phyloP scores from a whole-genome alignment of 2,888 invertebrate species.

The Clostera curtula region DNA sequence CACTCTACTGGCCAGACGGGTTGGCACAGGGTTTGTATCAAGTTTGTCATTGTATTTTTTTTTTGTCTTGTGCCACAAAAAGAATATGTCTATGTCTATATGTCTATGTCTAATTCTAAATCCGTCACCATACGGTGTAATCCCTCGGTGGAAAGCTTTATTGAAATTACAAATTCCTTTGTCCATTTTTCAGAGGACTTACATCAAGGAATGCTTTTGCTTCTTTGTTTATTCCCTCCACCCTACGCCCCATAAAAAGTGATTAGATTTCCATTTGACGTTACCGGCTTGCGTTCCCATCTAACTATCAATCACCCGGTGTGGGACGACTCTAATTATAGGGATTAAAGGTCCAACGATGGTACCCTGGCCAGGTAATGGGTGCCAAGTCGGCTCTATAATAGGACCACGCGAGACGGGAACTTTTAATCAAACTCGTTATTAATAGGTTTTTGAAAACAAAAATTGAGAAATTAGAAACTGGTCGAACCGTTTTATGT shows the following conservation, averaged over 20 bases:
- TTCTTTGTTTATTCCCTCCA: conserved; percentile 7
- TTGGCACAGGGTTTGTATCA: too few relatives aligned
- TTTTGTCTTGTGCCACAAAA: too few relatives aligned
- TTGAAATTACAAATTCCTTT: too few relatives aligned
- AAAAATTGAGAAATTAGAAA: conserved; percentile 3
- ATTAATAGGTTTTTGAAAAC: conserved; percentile 15
- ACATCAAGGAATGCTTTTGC: conserved; percentile 6
- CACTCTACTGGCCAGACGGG: too few relatives aligned
- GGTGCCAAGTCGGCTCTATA: conserved; percentile 27
- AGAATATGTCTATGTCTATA: too few relatives aligned
- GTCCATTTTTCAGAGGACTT: too few relatives aligned
- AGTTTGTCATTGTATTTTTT: too few relatives aligned
- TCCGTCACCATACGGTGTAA: too few relatives aligned
- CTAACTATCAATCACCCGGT: conserved; percentile 63
- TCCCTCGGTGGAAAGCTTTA: too few relatives aligned
- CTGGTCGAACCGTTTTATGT: too few relatives aligned
- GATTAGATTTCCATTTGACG: conserved; percentile 62
- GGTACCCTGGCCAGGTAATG: conserved; percentile 52
- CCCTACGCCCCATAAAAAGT: conserved; percentile 38
- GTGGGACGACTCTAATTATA: conserved; percentile 68
- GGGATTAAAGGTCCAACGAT: conserved; percentile 53
- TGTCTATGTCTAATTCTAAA: too few relatives aligned
- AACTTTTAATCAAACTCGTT: conserved; percentile 21
- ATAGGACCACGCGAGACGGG: conserved; percentile 14
- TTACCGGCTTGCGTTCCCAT: conserved; percentile 33